phyloP scores from a whole-genome alignment of 2,797 vertebrate genomes.

The Micromesistius poutassou region DNA sequence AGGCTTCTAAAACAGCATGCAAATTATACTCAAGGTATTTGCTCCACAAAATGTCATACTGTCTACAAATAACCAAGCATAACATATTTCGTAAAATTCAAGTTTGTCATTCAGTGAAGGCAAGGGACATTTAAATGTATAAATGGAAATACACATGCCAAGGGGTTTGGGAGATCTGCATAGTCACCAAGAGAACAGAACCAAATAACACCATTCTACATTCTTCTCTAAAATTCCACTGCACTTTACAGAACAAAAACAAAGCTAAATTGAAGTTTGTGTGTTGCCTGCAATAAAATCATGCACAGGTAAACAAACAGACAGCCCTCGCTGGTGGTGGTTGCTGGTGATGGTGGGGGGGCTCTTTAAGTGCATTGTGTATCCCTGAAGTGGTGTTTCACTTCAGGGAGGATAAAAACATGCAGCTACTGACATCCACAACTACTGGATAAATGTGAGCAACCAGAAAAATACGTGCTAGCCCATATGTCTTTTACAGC shows the following conservation, averaged over 20 bases:
- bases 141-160: background rate
- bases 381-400: conserved; percentile 55
- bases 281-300: conserved; percentile 26
- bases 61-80: background rate
- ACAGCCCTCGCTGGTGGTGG: conserved; percentile 4
- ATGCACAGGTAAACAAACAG: conserved; percentile 33
- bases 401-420: conserved; percentile 28
- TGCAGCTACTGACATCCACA: background rate
- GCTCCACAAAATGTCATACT: background rate
- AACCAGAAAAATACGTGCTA: background rate
- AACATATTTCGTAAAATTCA: background rate
- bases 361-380: conserved; percentile 52
- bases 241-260: conserved; percentile 5
- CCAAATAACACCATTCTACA: background rate
- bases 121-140: background rate
- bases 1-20: background rate
- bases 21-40: background rate
- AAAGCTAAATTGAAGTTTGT: conserved; percentile 19
- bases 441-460: background rate
- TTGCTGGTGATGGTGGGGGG: background rate
- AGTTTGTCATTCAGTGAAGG: background rate
- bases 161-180: background rate
- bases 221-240: conserved; percentile 16
- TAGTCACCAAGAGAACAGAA: background rate
- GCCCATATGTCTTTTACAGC: conserved; percentile 1